Conservation (phyloP, 2,113 vertebrate genomes). For the Arenaria interpres region DNA sequence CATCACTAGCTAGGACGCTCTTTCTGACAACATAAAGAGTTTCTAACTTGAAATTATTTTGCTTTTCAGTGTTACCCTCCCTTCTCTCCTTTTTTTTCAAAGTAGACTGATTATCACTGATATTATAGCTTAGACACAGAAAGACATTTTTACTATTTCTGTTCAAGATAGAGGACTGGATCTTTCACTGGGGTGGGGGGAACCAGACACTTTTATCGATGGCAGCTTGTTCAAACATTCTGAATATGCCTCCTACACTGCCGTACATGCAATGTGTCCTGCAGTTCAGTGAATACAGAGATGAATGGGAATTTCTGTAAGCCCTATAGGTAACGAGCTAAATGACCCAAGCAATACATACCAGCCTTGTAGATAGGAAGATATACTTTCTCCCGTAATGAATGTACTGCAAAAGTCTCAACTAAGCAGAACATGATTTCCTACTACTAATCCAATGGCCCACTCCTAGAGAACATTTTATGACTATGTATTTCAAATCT, state of each 20-base stretch:
- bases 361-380: neutral
- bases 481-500: slow-evolving; percentile 62
- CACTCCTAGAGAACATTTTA: slow-evolving; percentile 40
- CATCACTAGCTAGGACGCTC: neutral
- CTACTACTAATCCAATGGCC: neutral
- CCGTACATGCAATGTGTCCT: neutral
- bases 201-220: neutral
- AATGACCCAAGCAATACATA: neutral
- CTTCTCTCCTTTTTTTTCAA: neutral
- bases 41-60: neutral
- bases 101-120: neutral
- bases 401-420: neutral
- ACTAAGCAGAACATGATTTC: neutral
- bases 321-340: neutral
- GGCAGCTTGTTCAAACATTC: neutral
- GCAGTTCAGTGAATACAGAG: neutral
- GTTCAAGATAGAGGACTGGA: neutral
- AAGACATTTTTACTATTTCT: neutral
- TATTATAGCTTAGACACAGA: neutral
- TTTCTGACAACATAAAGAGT: neutral
- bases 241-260: neutral
- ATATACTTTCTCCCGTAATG: neutral
- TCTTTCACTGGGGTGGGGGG: neutral
- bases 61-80: neutral
- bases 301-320: neutral